A percentile compares a stretch with the other conserved stretches of the same genome.
Evolutionary conservation across 2,797 vertebrate species (phyloP).

Genomic region (Hylomyscus alleni): DNA sequence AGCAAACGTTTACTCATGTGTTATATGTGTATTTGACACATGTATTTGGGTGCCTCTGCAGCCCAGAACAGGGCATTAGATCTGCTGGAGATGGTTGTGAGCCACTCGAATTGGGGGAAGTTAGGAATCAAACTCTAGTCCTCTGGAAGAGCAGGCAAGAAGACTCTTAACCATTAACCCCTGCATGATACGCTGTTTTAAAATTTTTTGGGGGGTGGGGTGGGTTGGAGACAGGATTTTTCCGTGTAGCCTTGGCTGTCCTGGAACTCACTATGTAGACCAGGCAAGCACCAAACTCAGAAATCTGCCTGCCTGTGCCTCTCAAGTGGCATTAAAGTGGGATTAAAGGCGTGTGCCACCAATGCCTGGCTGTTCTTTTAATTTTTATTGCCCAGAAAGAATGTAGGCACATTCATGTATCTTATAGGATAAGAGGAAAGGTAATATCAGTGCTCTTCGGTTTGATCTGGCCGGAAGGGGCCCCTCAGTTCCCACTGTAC

Average conservation of each 20-base stretch:
- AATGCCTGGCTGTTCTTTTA: not conserved
- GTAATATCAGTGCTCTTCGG: not conserved
- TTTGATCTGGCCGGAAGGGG: not conserved
- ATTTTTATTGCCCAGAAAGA: not conserved
- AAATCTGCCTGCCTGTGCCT: too few relatives aligned
- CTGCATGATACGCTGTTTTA: too few relatives aligned
- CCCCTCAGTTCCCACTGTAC: not conserved
- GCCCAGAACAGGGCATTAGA: not conserved
- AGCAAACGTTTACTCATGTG: not conserved
- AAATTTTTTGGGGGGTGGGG: too few relatives aligned
- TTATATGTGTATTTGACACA: not conserved
- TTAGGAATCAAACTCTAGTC: not conserved
- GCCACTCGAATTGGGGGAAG: not conserved
- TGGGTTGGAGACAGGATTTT: too few relatives aligned
- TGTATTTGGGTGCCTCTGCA: not conserved
- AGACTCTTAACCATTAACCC: not conserved
- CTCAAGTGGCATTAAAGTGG: too few relatives aligned
- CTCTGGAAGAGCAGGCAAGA: not conserved
- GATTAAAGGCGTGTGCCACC: too few relatives aligned
- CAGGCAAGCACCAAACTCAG: too few relatives aligned
- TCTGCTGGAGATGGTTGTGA: not conserved
- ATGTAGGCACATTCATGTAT: not conserved
- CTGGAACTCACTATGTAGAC: too few relatives aligned
- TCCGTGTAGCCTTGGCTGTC: too few relatives aligned
- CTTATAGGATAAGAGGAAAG: slow-evolving; percentile 12